Percentiles rank a stretch among this genome's conserved stretches.
phyloP scores from a whole-genome alignment of 2,113 vertebrate genomes.

The Salvator merianae region DNA sequence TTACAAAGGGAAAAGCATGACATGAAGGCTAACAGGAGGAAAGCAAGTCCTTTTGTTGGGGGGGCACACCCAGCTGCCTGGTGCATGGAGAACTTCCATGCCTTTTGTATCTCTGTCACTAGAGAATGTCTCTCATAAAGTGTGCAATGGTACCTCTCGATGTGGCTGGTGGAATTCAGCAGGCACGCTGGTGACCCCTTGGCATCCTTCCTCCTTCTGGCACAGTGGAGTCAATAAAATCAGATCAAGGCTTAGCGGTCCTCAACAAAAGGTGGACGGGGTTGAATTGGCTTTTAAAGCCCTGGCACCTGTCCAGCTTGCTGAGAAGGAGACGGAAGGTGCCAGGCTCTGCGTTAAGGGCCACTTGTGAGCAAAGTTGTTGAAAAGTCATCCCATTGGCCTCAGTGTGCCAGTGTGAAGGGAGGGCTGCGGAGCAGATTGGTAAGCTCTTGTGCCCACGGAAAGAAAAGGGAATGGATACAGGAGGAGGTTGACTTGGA shows the following conservation, averaged over 20 bases:
- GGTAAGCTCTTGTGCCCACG: conserved; percentile 65
- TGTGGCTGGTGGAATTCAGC: conserved; percentile 47
- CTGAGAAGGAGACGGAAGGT: conserved; percentile 45
- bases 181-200: conserved; percentile 50
- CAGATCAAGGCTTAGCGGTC: conserved; percentile 64
- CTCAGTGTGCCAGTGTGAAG: conserved; percentile 8
- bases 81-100: neutral
- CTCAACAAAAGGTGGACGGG: conserved; percentile 66
- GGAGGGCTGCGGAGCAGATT: conserved; percentile 58
- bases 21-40: conserved; percentile 43
- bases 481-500: conserved; percentile 62
- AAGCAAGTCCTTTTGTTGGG: neutral
- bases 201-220: conserved; percentile 59
- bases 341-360: conserved; percentile 57
- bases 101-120: conserved; percentile 36
- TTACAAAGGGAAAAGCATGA: conserved; percentile 20
- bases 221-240: conserved; percentile 63
- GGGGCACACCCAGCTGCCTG: conserved; percentile 36
- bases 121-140: conserved; percentile 36
- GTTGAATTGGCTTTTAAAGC: conserved; percentile 61
- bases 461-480: conserved; percentile 34
- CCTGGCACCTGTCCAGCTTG: conserved; percentile 67
- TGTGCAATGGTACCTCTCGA: conserved; percentile 39
- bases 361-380: conserved; percentile 70
- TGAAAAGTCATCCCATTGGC: conserved; percentile 62